Percentiles rank a stretch among this genome's conserved stretches.
Evolutionary conservation across 2,797 vertebrate genomes (phyloP).

Genomic region (Trematomus bernacchii): DNA sequence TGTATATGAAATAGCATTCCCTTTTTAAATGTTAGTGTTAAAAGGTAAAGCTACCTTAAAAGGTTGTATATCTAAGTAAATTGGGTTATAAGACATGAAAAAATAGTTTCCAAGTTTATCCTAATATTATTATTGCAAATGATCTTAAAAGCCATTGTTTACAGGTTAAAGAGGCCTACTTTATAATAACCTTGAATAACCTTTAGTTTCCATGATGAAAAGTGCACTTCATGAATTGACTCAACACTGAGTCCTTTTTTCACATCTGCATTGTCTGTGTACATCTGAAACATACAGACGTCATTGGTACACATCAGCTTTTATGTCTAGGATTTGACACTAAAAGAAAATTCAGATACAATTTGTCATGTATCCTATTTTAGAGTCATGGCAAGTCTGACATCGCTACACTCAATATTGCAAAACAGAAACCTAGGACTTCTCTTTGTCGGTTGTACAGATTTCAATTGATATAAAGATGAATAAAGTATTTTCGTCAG

Average conservation of each 20-base stretch:
- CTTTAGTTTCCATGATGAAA: constrained; percentile 12
- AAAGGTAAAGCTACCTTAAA: not conserved
- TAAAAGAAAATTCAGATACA: not conserved
- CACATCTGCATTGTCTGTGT: constrained; percentile 11
- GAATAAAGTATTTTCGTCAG: not conserved
- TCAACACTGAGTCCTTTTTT: not conserved
- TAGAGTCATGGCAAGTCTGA: not conserved
- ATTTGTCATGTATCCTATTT: not conserved
- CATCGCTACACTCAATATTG: not conserved
- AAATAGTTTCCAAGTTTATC: not conserved
- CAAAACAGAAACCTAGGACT: not conserved
- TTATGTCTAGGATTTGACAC: not conserved
- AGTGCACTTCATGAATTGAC: not conserved
- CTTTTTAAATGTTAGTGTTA: not conserved
- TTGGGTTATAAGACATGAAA: not conserved
- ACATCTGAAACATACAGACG: not conserved
- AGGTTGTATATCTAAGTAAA: not conserved
- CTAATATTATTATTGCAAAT: not conserved
- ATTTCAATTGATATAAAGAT: not conserved
- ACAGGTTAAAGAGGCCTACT: not conserved
- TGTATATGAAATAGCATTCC: not conserved
- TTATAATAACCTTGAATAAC: not conserved
- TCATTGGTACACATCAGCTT: not conserved
- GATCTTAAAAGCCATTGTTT: not conserved
- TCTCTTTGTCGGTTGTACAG: not conserved